Base-by-base conservation (phyloP, 2,888 invertebrate genomes). In the Crioceris asparagi region DNA sequence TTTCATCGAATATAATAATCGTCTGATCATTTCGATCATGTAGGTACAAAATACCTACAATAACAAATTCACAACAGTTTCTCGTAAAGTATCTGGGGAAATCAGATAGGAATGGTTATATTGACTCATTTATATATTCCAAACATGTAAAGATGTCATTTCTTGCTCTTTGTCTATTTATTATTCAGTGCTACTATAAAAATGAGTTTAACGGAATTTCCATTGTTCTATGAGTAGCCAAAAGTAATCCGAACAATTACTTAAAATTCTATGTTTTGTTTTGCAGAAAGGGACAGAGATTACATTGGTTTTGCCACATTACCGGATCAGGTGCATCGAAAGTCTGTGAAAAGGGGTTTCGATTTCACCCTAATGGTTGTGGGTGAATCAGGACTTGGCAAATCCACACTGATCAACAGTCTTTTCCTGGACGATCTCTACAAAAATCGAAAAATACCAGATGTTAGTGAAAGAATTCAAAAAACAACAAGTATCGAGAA, bases 291-390 rank as follows among this genome's bases (percentile, higher is more conserved):
- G 15, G 79, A 80, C 55, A 74, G 83, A 39, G 84, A 85, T 61
- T 88, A 88, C 67, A 90, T 94, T 55, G 94, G 93, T 40, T 93
- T 94, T 63, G 93, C 93, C 47, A 93, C 92, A 38, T 71, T 94
- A 43, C 93, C 93, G 15, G 92, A 93, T 63, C 93, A 94, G 68
- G 90, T 94, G 37, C 93, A 94, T 67, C 77, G 93, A 50, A 94
- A 94, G 68, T 92, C 92, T 0, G 93, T 93, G 35, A 94, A 94
- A 67, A 77, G 88, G 54, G 93, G 93, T 37, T 94, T 94, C 65
- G 93, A 94, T 65, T 94, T 94, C 66, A 94, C 93, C 0, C 69
- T 94, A 47, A 92, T 94, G 91, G 93, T 94, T 12, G 86, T 93
- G 19, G 94, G 93, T 18, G 93, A 94, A 66, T 83, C 84, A 0